Evolutionary conservation across 1,140 invertebrate species (phyloP).

Genomic region (Neotoxoptera formosana): DNA sequence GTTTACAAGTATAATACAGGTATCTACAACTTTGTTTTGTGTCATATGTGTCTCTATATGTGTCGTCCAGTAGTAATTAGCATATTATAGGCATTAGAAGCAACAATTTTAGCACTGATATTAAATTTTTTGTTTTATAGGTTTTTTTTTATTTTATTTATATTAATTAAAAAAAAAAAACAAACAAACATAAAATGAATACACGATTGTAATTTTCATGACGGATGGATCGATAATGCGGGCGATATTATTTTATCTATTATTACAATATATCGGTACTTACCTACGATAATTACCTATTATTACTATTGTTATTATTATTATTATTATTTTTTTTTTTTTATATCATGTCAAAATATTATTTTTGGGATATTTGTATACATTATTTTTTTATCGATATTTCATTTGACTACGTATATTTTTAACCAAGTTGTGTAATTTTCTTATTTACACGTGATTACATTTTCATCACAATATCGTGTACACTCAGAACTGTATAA

Average conservation of each 20-base stretch:
- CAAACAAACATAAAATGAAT: not conserved
- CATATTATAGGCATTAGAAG: slow-evolving; percentile 56
- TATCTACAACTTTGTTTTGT: slow-evolving; percentile 47
- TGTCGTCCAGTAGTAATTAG: slow-evolving; percentile 57
- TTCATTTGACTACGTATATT: not conserved
- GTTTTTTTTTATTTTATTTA: not conserved
- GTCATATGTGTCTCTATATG: slow-evolving; percentile 49
- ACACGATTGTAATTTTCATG: not conserved
- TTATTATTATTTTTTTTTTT: slow-evolving; percentile 4
- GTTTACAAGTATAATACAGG: slow-evolving; percentile 39
- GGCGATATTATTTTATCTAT: not conserved
- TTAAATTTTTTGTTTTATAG: slow-evolving; percentile 42
- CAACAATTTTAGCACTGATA: slow-evolving; percentile 50
- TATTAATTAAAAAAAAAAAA: not conserved
- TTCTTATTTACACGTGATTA: not conserved
- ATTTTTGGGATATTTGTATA: not conserved
- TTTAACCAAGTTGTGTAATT: not conserved
- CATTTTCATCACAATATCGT: not conserved
- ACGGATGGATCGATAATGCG: not conserved
- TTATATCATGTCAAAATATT: not conserved
- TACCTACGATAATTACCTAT: not conserved
- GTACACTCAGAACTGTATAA: not conserved
- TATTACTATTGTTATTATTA: not conserved
- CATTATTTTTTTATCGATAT: not conserved
- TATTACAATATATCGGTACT: not conserved